Evolutionary conservation across 2,888 invertebrate genomes (phyloP).

Genomic region (Lydus trimaculatus): DNA sequence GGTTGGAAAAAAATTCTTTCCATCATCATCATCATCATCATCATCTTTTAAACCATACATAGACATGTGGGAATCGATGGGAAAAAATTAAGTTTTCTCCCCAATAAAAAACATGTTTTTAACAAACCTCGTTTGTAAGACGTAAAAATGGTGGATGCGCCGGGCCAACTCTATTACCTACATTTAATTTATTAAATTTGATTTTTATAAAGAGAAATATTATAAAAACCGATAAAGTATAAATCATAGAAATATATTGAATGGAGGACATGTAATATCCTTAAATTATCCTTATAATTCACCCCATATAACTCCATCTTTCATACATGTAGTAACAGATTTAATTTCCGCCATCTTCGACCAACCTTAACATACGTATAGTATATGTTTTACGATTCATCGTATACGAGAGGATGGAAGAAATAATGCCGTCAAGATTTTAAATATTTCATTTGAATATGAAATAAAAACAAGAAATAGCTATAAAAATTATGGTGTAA

Average conservation of each 20-base stretch:
- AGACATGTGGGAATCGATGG: background rate
- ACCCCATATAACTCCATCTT: background rate
- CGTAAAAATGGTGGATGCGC: slow-evolving; percentile 15
- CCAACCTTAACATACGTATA: background rate
- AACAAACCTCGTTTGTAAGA: background rate
- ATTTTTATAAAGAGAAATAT: background rate
- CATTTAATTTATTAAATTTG: background rate
- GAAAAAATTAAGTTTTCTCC: background rate
- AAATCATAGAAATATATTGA: background rate
- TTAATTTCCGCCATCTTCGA: slow-evolving; percentile 12
- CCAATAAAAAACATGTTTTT: background rate
- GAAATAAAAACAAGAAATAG: slow-evolving; percentile 46
- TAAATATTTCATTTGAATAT: slow-evolving; percentile 46
- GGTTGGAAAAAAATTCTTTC: background rate
- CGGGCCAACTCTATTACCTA: background rate
- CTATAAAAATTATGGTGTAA: slow-evolving; percentile 11
- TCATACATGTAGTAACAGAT: slow-evolving; percentile 8
- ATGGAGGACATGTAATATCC: background rate
- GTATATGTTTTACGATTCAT: background rate
- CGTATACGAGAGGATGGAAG: background rate
- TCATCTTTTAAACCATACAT: background rate
- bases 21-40: background rate
- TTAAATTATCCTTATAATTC: slow-evolving; percentile 4
- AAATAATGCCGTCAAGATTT: slow-evolving; percentile 23
- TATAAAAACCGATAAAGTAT: background rate